phyloP scores from a whole-genome alignment of 2,888 invertebrate species.

The Agapostemon virescens region DNA sequence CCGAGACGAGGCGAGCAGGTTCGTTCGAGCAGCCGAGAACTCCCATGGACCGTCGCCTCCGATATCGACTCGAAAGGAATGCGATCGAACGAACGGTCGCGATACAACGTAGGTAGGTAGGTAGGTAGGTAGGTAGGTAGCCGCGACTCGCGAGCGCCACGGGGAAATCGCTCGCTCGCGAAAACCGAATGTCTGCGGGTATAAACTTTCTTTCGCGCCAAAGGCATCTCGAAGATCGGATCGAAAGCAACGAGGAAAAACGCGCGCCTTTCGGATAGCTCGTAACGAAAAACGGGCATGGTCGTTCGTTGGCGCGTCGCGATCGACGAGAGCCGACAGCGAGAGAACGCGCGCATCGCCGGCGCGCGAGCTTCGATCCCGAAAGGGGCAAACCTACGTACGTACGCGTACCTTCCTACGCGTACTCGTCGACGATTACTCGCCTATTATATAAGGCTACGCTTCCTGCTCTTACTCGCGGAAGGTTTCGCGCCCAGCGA shows the following conservation, averaged over 20 bases:
- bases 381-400: constrained; percentile 17
- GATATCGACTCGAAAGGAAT: constrained; percentile 35
- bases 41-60: background rate
- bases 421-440: constrained; percentile 51
- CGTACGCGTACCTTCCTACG: constrained; percentile 34
- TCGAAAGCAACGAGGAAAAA: background rate
- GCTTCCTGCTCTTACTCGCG: constrained; percentile 64
- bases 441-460: constrained; percentile 58
- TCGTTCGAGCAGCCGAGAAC: background rate
- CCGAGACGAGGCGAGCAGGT: background rate
- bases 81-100: constrained; percentile 1
- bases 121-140: too few relatives aligned
- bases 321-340: background rate
- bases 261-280: background rate
- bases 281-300: background rate
- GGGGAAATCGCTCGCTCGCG: background rate
- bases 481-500: constrained; percentile 35
- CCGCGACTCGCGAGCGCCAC: background rate
- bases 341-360: background rate
- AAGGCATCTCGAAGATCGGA: background rate
- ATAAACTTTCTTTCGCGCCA: too few relatives aligned
- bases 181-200: too few relatives aligned
- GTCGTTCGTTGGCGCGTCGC: background rate
- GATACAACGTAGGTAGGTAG: background rate
- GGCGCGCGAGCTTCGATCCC: background rate